Evolutionary conservation across 2,797 vertebrate species (phyloP), one percentile per base, ranked within the genome.

Genomic region (Pangasius mekongensis): DNA sequence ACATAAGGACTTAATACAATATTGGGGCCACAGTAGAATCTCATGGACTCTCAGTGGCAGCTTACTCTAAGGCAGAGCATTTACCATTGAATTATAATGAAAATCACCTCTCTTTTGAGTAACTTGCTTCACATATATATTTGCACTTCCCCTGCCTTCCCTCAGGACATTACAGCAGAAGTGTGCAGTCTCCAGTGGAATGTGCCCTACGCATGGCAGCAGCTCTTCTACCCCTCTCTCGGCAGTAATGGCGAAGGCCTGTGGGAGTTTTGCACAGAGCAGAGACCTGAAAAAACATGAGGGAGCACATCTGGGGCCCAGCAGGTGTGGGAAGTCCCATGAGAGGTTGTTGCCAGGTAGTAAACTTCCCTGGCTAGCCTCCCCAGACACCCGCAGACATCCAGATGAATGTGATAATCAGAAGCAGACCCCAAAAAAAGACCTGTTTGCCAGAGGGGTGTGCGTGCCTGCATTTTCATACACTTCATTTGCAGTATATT

Each of bases 271-370:
- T 94, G 91, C 90, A 91, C 92, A 94, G 95, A 93, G 92, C 93
- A 94, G 87, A 89, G 81, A 94, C 94, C 93, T 94, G 73, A 93
- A 95, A 92, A 92, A 90, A 94, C 93, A 94, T 93, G 93, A 94
- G 93, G 92, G 82, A 92, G 92, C 95, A 95, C 96, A 97, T 96
- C 95, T 96, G 95, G 94, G 94, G 91, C 95, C 92, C 95, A 94
- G 95, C 95, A 96, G 96, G 95, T 95, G 95, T 94, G 87, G 87
- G 91, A 89, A 93, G 90, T 96, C 94, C 94, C 95, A 92, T 92
- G 95, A 95, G 94, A 94, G 92, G 95, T 94, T 93, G 93, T 92
- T 91, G 84, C 93, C 94, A 93, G 92, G 92, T 91, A 92, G 92
- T 93, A 93, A 94, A 94, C 94, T 94, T 94, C 92, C 93, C 92